Conservation (phyloP, 2,888 invertebrate genomes). For the Melanostoma scalare region DNA sequence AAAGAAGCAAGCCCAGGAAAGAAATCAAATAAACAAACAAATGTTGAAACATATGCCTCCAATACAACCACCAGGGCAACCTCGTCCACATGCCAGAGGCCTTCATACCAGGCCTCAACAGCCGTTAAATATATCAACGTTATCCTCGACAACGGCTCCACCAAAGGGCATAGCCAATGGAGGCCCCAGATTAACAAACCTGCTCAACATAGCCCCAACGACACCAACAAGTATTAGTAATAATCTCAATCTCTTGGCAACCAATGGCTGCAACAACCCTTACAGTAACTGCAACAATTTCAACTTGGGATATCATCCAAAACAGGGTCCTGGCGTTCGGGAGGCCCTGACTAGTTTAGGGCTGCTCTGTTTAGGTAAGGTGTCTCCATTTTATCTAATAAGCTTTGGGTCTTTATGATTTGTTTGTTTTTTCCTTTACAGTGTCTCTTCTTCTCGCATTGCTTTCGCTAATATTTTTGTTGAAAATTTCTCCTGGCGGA, state of each 20-base stretch:
- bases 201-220: conserved; percentile 77
- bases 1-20: conserved; percentile 52
- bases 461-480: conserved; percentile 91
- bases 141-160: conserved; percentile 79
- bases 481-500: conserved; percentile 89
- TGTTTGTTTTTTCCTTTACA: conserved; percentile 72
- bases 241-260: conserved; percentile 61
- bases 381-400: neutral
- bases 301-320: conserved; percentile 82
- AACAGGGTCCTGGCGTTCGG: conserved; percentile 85
- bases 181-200: conserved; percentile 81
- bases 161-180: conserved; percentile 77
- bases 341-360: conserved; percentile 94
- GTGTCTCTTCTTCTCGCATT: conserved; percentile 92
- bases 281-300: conserved; percentile 77
- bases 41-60: conserved; percentile 78
- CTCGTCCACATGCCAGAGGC: conserved; percentile 78
- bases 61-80: conserved; percentile 80
- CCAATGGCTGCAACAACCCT: conserved; percentile 74
- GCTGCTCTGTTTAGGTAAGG: conserved; percentile 87
- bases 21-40: conserved; percentile 66
- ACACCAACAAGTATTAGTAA: conserved; percentile 75
- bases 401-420: neutral
- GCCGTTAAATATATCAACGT: conserved; percentile 86
- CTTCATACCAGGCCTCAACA: conserved; percentile 83